These are phyloP conservation scores for Dascyllus trimaculatus DNA, from an alignment of 2,113 vertebrate species.

Conservation along the genomic window DNA sequence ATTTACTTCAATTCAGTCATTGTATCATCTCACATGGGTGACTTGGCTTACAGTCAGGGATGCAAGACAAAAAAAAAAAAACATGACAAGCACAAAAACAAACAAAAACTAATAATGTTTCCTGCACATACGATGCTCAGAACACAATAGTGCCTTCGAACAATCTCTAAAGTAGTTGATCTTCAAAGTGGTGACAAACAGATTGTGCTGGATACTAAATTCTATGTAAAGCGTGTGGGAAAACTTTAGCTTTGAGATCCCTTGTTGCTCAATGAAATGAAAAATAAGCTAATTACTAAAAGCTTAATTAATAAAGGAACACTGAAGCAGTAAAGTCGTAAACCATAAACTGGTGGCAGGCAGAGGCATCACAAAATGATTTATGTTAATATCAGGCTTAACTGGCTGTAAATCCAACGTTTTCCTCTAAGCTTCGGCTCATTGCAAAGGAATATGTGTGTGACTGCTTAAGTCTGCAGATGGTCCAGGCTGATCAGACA, in stretches of 20 bases:
- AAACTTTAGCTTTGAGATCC: background rate
- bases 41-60: too few species aligned
- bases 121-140: background rate
- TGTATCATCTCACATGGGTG: too few species aligned
- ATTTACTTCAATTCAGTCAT: too few species aligned
- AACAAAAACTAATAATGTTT: too few species aligned
- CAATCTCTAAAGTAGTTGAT: too few species aligned
- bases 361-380: conserved; percentile 68
- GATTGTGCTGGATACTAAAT: background rate
- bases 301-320: conserved; percentile 30
- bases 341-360: conserved; percentile 20
- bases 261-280: background rate
- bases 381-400: conserved; percentile 78
- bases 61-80: too few species aligned
- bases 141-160: too few species aligned
- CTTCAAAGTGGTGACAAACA: background rate
- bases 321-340: conserved; percentile 28
- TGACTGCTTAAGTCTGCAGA: conserved; percentile 51
- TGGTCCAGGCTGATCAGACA: conserved; percentile 41
- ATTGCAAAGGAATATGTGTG: conserved; percentile 72
- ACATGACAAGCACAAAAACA: too few species aligned
- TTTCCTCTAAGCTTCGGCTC: conserved; percentile 73
- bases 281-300: conserved; percentile 24
- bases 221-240: background rate
- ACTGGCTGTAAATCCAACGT: conserved; percentile 78